Conservation (phyloP, 2,888 invertebrate species). For the Biston stratarius region DNA sequence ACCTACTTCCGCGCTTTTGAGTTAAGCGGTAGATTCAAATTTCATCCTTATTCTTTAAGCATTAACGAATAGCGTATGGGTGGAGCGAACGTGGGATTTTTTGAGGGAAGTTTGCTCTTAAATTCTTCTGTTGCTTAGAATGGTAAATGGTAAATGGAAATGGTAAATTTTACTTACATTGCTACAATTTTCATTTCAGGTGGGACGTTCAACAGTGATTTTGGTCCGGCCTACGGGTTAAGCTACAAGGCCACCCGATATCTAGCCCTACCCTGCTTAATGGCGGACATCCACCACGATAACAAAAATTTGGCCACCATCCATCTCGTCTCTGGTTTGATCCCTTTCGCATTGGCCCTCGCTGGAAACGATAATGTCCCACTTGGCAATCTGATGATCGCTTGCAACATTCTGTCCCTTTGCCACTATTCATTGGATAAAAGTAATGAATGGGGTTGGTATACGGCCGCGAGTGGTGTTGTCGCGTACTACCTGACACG, state of each 20-base stretch:
- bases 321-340: slow-evolving; percentile 69
- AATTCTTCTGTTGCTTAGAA: too few species aligned
- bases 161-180: neutral
- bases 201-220: slow-evolving; percentile 62
- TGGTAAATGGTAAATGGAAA: too few species aligned
- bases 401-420: slow-evolving; percentile 68
- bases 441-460: slow-evolving; percentile 70
- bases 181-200: slow-evolving; percentile 55
- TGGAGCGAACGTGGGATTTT: too few species aligned
- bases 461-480: slow-evolving; percentile 65
- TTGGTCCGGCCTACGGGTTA: slow-evolving; percentile 59
- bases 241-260: slow-evolving; percentile 67
- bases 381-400: slow-evolving; percentile 66
- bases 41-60: too few species aligned
- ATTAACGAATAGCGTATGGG: too few species aligned
- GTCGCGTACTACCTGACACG: slow-evolving; percentile 65
- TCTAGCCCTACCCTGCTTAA: slow-evolving; percentile 71
- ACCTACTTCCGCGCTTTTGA: too few species aligned
- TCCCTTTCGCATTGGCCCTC: slow-evolving; percentile 69
- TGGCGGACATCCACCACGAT: slow-evolving; percentile 66
- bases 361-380: slow-evolving; percentile 61
- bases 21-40: too few species aligned
- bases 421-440: slow-evolving; percentile 59
- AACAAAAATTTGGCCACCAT: slow-evolving; percentile 57
- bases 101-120: too few species aligned